Evolutionary conservation across 2,888 invertebrate genomes (phyloP).

Genomic region (Peribatodes rhomboidaria): DNA sequence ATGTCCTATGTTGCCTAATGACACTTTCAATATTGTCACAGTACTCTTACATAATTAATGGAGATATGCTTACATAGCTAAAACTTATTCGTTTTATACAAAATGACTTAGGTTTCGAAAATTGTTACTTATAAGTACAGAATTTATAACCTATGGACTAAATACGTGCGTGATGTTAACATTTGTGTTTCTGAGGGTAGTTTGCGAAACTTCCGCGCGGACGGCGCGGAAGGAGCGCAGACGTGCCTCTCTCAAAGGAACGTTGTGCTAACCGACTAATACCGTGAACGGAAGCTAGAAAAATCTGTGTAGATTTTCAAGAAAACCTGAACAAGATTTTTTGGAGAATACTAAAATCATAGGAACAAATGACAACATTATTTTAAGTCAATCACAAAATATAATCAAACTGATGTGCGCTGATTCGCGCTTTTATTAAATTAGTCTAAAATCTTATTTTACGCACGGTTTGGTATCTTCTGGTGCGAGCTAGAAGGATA

Average conservation of each 20-base stretch:
- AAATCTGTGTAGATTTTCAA: slow-evolving; percentile 85
- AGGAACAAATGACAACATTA: slow-evolving; percentile 81
- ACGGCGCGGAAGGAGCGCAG: slow-evolving; percentile 50
- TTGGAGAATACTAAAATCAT: slow-evolving; percentile 78
- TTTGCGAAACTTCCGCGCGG: slow-evolving; percentile 53
- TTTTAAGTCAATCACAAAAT: slow-evolving; percentile 82
- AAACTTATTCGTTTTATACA: slow-evolving; percentile 85
- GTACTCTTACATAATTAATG: slow-evolving; percentile 80
- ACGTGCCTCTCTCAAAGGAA: slow-evolving; percentile 66
- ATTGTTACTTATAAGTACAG: slow-evolving; percentile 86
- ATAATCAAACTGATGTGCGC: slow-evolving; percentile 78
- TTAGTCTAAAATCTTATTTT: slow-evolving; percentile 74
- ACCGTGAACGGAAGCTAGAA: slow-evolving; percentile 67
- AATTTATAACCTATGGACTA: slow-evolving; percentile 79
- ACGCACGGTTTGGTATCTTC: slow-evolving; percentile 84
- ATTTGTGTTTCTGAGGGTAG: slow-evolving; percentile 60
- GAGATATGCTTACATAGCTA: slow-evolving; percentile 83
- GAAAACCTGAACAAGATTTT: slow-evolving; percentile 84
- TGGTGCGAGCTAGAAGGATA: slow-evolving; percentile 79
- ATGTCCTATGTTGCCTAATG: slow-evolving; percentile 80
- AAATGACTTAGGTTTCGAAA: slow-evolving; percentile 87
- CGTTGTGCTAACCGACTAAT: slow-evolving; percentile 69
- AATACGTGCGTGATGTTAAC: slow-evolving; percentile 77
- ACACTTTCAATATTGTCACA: slow-evolving; percentile 77
- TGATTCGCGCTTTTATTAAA: slow-evolving; percentile 69